Evolutionary conservation across 2,797 vertebrate species (phyloP), one percentile per base, ranked within the genome.

Genomic region (Danio jaintianensis): DNA sequence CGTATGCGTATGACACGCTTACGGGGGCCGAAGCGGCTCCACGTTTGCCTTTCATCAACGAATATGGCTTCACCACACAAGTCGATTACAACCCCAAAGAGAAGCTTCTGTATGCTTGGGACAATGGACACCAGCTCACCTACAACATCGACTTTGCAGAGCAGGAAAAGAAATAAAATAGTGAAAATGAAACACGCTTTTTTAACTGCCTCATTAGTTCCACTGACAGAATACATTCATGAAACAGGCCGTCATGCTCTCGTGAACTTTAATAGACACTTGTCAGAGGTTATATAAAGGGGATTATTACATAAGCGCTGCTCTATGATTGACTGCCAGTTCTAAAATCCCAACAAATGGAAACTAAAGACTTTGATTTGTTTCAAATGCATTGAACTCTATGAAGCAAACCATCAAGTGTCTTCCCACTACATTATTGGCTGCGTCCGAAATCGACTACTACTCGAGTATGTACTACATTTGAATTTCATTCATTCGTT

Each of bases 31-130:
- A 97, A 7, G 96, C 95, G 2, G 90, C 89, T 58, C 97, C 95
- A 5, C 94, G 91, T 18, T 89, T 99, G 88, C 91, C 94, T 55
- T 98, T 99, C 90, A 93, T 92, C 91, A 98, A 97, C 0, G 93
- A 95, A 87, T 94, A 95, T 6, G 91, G 95, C 83, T 96, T 94
- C 90, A 98, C 96, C 86, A 98, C 97, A 0, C 97, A 98, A 91
- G 92, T 99, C 0, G 97, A 98, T 94, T 99, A 99, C 89, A 98
- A 98, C 87, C 97, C 97, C 61, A 97, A 96, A 87, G 97, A 99
- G 88, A 96, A 95, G 75, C 89, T 97, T 81, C 91, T 98, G 67
- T 98, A 98, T 0, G 97, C 96, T 74, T 98, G 97, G 97, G 97
- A 99, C 93, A 98, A 97, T 4, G 97, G 97, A 70, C 94, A 98